phyloP scores from a whole-genome alignment of 2,113 vertebrate genomes.

The Chroicocephalus ridibundus region DNA sequence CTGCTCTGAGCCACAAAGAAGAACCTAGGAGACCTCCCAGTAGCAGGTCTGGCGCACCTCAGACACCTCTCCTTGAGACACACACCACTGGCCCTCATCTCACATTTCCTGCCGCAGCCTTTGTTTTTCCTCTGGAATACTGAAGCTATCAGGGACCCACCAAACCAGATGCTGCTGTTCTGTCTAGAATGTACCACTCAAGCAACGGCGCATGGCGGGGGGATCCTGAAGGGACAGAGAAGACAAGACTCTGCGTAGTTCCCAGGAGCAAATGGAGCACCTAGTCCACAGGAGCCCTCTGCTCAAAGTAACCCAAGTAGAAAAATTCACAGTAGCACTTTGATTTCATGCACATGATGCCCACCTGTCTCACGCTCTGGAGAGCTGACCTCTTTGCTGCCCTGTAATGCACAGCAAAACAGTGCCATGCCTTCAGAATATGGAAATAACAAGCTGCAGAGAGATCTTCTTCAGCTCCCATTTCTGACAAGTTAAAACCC shows the following conservation, averaged over 20 bases:
- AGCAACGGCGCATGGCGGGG: not conserved
- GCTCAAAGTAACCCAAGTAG: not conserved
- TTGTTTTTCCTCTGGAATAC: not conserved
- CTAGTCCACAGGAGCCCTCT: not conserved
- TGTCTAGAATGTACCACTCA: not conserved
- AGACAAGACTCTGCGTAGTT: not conserved
- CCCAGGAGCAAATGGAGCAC: not conserved
- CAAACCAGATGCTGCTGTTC: not conserved
- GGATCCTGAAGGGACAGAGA: not conserved
- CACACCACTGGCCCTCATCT: not conserved
- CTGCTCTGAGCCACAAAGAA: not conserved
- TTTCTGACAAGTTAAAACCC: not conserved
- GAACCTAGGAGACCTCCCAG: not conserved
- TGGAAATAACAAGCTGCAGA: not conserved
- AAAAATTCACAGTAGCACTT: not conserved
- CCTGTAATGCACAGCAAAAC: not conserved
- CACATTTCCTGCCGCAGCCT: not conserved
- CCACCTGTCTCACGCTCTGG: not conserved
- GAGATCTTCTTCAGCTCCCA: not conserved
- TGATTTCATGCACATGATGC: not conserved
- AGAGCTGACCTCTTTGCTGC: not conserved
- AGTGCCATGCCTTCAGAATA: not conserved
- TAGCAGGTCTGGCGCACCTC: not conserved
- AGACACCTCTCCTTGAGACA: not conserved
- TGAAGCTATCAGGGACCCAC: not conserved